These are phyloP conservation scores for Listronotus oregonensis DNA, from an alignment of 1,140 invertebrate species.

Conservation along the genomic window DNA sequence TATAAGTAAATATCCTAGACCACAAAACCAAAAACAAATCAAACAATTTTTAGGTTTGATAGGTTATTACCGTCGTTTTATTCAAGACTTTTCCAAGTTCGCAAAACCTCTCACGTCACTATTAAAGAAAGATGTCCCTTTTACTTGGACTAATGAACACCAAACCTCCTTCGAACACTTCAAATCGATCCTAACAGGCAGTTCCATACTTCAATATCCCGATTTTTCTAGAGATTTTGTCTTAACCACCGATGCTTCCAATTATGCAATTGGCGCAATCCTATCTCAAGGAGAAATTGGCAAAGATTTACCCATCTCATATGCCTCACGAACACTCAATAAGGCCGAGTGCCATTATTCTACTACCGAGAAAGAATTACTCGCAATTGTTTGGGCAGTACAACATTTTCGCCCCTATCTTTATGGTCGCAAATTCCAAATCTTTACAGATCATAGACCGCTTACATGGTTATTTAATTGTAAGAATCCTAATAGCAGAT, in stretches of 20 bases:
- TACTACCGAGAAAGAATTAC: conserved; percentile 19
- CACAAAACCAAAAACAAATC: conserved; percentile 48
- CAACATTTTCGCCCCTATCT: conserved; percentile 27
- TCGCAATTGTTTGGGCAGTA: conserved; percentile 18
- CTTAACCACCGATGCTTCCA: conserved; percentile 54
- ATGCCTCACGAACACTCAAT: background rate
- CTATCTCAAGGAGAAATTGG: conserved; percentile 42
- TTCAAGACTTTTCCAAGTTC: conserved; percentile 29
- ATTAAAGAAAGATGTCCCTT: conserved; percentile 33
- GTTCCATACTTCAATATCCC: conserved; percentile 53
- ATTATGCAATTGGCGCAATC: conserved; percentile 51
- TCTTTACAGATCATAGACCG: conserved; percentile 15
- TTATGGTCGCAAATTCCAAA: conserved; percentile 26
- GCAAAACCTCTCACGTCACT: conserved; percentile 38
- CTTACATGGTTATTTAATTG: no score
- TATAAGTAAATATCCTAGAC: conserved; percentile 53
- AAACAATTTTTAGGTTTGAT: conserved; percentile 56
- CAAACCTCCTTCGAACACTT: conserved; percentile 52
- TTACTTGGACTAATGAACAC: conserved; percentile 21
- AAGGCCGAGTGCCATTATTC: conserved; percentile 18
- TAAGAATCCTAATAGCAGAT: background rate
- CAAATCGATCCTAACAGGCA: conserved; percentile 52
- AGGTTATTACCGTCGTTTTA: conserved; percentile 42
- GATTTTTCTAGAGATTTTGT: conserved; percentile 52
- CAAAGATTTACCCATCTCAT: conserved; percentile 45